Percentiles rank a stretch among this genome's conserved stretches.
These are phyloP conservation scores for Drosophila biarmipes DNA, from an alignment of 1,140 invertebrate genomes.

Conservation along the genomic window DNA sequence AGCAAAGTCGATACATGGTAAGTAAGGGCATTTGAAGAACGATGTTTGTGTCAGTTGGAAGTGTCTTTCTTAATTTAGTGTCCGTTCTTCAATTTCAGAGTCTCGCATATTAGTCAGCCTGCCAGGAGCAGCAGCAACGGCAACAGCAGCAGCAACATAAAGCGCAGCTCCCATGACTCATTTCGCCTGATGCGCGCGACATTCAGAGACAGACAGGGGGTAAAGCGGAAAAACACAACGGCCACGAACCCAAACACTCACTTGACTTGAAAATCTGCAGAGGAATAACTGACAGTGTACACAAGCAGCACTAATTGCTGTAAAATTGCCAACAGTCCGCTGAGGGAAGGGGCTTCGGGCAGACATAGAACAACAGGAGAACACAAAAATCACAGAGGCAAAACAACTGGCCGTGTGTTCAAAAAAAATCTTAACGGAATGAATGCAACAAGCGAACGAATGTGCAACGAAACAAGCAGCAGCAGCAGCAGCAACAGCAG, in stretches of 20 bases:
- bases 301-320: slow-evolving; percentile 76
- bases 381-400: slow-evolving; percentile 43
- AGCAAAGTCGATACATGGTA: not conserved
- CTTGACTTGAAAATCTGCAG: slow-evolving; percentile 60
- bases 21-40: slow-evolving; percentile 6
- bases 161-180: slow-evolving; percentile 57
- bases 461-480: slow-evolving; percentile 28
- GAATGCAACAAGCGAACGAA: slow-evolving; percentile 45
- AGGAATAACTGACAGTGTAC: slow-evolving; percentile 71
- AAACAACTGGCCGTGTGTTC: slow-evolving; percentile 26
- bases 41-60: not conserved
- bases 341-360: not conserved
- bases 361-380: slow-evolving; percentile 54
- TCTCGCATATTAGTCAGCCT: slow-evolving; percentile 54
- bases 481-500: slow-evolving; percentile 26
- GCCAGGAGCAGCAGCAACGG: slow-evolving; percentile 30
- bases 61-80: slow-evolving; percentile 49
- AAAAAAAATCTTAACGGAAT: slow-evolving; percentile 52
- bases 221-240: slow-evolving; percentile 17
- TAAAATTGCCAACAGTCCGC: slow-evolving; percentile 57
- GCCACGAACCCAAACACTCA: slow-evolving; percentile 40
- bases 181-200: slow-evolving; percentile 54
- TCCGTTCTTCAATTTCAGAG: slow-evolving; percentile 47
- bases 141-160: slow-evolving; percentile 15
- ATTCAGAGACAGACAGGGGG: slow-evolving; percentile 30